Percentiles rank a stretch among this genome's conserved stretches.
Evolutionary conservation across 2,797 vertebrate genomes (phyloP).

Genomic region (Anniella stebbinsi): DNA sequence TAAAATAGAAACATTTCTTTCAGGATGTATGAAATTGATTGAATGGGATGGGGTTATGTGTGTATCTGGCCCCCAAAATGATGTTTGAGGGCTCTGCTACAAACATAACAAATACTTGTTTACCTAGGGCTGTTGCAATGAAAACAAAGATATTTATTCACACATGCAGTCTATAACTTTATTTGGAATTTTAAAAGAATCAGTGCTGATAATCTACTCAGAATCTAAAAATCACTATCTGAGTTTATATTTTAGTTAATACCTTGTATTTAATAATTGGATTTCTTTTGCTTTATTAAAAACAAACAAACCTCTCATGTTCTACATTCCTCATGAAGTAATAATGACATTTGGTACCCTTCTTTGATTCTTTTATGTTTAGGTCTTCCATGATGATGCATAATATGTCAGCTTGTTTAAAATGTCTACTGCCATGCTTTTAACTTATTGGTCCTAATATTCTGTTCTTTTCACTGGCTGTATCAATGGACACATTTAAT

Average conservation of each 20-base stretch:
- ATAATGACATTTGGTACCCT: neutral
- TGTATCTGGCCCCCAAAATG: too few species aligned
- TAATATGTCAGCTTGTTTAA: neutral
- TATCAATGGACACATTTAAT: neutral
- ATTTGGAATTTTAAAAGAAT: neutral
- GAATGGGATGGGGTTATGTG: too few species aligned
- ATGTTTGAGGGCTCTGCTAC: neutral
- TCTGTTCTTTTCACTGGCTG: neutral
- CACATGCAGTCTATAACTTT: neutral
- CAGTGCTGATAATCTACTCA: neutral
- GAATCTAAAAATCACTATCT: neutral
- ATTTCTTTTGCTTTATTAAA: constrained; percentile 12
- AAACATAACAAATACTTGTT: neutral
- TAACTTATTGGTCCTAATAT: neutral
- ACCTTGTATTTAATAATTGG: neutral
- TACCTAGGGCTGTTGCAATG: neutral
- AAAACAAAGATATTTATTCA: neutral
- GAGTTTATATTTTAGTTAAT: neutral
- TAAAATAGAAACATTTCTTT: too few species aligned
- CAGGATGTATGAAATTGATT: too few species aligned
- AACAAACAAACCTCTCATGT: neutral
- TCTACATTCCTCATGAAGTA: neutral
- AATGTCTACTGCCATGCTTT: neutral
- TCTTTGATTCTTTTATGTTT: neutral
- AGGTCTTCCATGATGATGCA: neutral